Evolutionary conservation across 1,140 invertebrate genomes (phyloP), one percentile per base, ranked within the genome.

Genomic region (Micrasema minimum): DNA sequence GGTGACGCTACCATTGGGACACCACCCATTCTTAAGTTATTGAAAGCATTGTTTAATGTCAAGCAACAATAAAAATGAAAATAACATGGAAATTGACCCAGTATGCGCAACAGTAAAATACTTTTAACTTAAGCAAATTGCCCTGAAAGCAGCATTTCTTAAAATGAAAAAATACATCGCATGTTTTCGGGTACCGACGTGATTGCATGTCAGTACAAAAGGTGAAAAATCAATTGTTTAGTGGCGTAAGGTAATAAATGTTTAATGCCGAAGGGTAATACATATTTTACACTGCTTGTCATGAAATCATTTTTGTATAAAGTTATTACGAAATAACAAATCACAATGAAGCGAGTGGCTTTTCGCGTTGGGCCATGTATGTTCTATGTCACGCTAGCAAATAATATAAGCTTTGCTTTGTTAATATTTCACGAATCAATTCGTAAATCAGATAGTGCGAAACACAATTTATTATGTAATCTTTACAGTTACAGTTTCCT

Each of bases 161-260:
- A 31, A 4, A 31, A 31, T 4, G 2, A n/a, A 31, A 31, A 31
- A 31, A 31, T 31, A 4, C 20, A 51, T 51, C 11, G 48, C 48
- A 51, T 51, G 48, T 23, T 18, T n/a, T 51, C 11, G 1, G 7
- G 11, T 43, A 48, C 22, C 20, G 11, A 45, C n/a, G 41, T 48
- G 61, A 41, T 61, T 48, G 61, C 61, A 64, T 64, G 61, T 35
- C 43, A 14, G 2, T 46, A 64, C 3, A 5, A 48, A 31, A 64
- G 61, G 43, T 48, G 61, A 64, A 64, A 64, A 64, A 64, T 48
- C 61, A 64, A 64, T 64, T 64, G 43, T 64, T n/a, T 20, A 64
- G n/a, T 48, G 16, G 37, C 22, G 61, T 35, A 48, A 64, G 45
- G 61, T 48, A 48, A 48, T 64, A 48, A 64, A 64, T 64, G 43